phyloP scores from a whole-genome alignment of 2,888 invertebrate genomes.

The Tipula helvola region DNA sequence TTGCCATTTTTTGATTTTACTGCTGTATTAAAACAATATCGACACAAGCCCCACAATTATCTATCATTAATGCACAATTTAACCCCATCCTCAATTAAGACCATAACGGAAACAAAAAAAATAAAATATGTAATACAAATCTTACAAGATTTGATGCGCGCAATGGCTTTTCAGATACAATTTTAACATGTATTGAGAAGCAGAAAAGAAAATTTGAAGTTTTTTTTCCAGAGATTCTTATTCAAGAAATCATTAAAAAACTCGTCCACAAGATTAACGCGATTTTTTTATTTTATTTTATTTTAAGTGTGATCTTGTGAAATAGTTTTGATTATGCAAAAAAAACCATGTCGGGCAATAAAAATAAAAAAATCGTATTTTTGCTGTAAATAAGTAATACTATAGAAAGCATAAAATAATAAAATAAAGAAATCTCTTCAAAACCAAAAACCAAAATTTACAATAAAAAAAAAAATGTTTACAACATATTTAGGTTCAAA shows the following conservation, averaged over 20 bases:
- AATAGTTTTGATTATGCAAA: background rate
- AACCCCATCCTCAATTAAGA: too few relatives aligned
- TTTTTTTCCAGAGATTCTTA: too few relatives aligned
- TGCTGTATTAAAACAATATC: too few relatives aligned
- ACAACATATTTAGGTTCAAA: background rate
- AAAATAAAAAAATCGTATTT: background rate
- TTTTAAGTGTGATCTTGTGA: background rate
- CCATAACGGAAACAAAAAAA: too few relatives aligned
- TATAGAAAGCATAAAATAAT: background rate
- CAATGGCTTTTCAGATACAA: too few relatives aligned
- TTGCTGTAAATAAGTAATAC: background rate
- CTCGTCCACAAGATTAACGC: background rate
- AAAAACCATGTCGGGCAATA: background rate
- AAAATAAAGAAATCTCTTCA: background rate
- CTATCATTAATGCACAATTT: too few relatives aligned
- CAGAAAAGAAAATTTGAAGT: too few relatives aligned
- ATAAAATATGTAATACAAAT: too few relatives aligned
- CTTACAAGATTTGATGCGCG: too few relatives aligned
- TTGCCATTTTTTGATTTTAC: too few relatives aligned
- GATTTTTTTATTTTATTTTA: background rate
- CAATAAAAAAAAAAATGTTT: background rate
- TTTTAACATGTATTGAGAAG: too few relatives aligned
- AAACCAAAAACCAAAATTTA: background rate
- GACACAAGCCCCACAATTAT: too few relatives aligned
- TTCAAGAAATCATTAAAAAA: background rate